Conservation (phyloP, 2,888 invertebrate genomes). For the Blera fallax region DNA sequence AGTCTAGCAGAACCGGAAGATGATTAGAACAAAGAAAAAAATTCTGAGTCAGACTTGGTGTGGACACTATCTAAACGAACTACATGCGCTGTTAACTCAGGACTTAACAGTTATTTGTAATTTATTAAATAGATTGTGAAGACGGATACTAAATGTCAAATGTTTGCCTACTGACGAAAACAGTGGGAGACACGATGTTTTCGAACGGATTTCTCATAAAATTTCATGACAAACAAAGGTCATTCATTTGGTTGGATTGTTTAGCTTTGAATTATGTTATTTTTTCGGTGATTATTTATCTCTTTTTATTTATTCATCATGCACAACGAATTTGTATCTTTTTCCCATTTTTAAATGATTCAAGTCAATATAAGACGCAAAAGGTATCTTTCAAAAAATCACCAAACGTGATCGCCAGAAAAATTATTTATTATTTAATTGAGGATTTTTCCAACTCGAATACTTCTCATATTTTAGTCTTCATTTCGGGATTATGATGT, state of each 20-base stretch:
- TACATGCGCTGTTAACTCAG: conserved; percentile 12
- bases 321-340: background rate
- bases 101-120: conserved; percentile 38
- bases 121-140: conserved; percentile 51
- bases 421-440: background rate
- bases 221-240: conserved; percentile 48
- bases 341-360: conserved; percentile 11
- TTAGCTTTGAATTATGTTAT: conserved; percentile 2
- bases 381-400: background rate
- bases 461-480: no score
- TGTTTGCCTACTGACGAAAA: conserved; percentile 12
- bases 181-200: conserved; percentile 15
- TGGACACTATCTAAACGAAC: background rate
- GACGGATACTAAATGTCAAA: conserved; percentile 58
- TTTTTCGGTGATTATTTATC: background rate
- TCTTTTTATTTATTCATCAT: background rate
- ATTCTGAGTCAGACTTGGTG: background rate
- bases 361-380: conserved; percentile 1
- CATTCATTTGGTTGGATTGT: conserved; percentile 23
- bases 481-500: background rate
- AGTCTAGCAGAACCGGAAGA: conserved; percentile 6
- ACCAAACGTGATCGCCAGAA: background rate
- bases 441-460: no score
- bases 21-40: background rate
- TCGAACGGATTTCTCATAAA: conserved; percentile 30